phyloP scores from a whole-genome alignment of 2,888 invertebrate species.

The Odiellus spinosus region DNA sequence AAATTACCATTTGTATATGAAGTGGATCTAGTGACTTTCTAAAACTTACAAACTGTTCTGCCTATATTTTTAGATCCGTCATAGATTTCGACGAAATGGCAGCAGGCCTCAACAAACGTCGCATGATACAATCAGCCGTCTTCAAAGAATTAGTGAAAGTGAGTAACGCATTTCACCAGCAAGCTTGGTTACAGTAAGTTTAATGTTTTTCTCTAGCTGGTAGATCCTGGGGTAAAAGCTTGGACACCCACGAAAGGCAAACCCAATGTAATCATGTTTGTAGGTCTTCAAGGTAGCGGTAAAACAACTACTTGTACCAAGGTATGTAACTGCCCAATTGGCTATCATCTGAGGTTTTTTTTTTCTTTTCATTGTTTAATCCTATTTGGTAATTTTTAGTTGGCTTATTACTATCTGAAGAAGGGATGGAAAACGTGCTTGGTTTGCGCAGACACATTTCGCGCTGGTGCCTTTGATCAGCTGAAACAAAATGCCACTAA shows the following conservation, averaged over 20 bases:
- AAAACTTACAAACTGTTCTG: not conserved
- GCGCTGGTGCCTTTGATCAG: slow-evolving; percentile 99
- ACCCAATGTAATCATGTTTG: slow-evolving; percentile 97
- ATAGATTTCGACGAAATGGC: slow-evolving; percentile 99
- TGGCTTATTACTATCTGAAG: slow-evolving; percentile 95
- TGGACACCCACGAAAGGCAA: slow-evolving; percentile 89
- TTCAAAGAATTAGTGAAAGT: slow-evolving; percentile 96
- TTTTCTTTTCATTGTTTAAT: slow-evolving; percentile 61
- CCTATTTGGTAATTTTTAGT: slow-evolving; percentile 55
- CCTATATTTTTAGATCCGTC: slow-evolving; percentile 43
- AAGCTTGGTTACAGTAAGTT: too few species aligned
- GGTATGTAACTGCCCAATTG: slow-evolving; percentile 23
- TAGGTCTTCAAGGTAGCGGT: slow-evolving; percentile 96
- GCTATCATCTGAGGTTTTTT: not conserved
- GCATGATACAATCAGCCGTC: slow-evolving; percentile 95
- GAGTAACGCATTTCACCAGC: too few species aligned
- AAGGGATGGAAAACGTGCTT: slow-evolving; percentile 99
- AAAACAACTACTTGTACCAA: slow-evolving; percentile 99
- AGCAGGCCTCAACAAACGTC: slow-evolving; percentile 81
- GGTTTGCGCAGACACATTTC: slow-evolving; percentile 97
- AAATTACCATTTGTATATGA: not conserved
- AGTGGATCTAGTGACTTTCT: not conserved
- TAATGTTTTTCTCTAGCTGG: too few species aligned
- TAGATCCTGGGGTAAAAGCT: slow-evolving; percentile 94
- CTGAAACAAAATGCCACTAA: slow-evolving; percentile 98